These are phyloP conservation scores for Galerucella calmariensis DNA, from an alignment of 2,888 invertebrate genomes.

Conservation along the genomic window DNA sequence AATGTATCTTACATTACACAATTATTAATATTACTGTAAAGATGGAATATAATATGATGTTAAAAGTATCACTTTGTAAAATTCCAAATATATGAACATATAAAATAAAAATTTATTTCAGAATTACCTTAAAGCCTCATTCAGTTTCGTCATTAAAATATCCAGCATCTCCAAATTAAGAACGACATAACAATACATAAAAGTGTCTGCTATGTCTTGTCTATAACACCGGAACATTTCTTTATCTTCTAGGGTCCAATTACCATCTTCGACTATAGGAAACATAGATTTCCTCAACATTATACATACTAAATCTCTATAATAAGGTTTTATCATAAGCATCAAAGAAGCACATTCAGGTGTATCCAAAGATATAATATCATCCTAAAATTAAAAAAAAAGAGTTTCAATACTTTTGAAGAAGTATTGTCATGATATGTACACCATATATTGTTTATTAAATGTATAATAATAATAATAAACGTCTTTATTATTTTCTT, in stretches of 20 bases:
- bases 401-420: not conserved
- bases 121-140: conserved; percentile 65
- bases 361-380: conserved; percentile 68
- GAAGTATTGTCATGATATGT: not conserved
- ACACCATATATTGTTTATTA: no score
- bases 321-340: conserved; percentile 78
- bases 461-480: no score
- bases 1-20: no score
- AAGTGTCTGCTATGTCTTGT: conserved; percentile 63
- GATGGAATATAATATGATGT: no score
- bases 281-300: conserved; percentile 84
- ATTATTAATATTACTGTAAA: no score
- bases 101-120: no score
- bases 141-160: conserved; percentile 74
- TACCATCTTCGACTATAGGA: conserved; percentile 68
- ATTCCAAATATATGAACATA: no score
- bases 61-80: no score
- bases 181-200: conserved; percentile 86
- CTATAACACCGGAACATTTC: conserved; percentile 82
- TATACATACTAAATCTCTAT: conserved; percentile 80
- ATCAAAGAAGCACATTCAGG: conserved; percentile 66
- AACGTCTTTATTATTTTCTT: no score
- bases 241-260: conserved; percentile 81
- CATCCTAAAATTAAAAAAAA: conserved; percentile 67
- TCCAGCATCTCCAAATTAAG: conserved; percentile 79